Conservation (phyloP, 2,888 invertebrate genomes). For the Lochmaea capreae region DNA sequence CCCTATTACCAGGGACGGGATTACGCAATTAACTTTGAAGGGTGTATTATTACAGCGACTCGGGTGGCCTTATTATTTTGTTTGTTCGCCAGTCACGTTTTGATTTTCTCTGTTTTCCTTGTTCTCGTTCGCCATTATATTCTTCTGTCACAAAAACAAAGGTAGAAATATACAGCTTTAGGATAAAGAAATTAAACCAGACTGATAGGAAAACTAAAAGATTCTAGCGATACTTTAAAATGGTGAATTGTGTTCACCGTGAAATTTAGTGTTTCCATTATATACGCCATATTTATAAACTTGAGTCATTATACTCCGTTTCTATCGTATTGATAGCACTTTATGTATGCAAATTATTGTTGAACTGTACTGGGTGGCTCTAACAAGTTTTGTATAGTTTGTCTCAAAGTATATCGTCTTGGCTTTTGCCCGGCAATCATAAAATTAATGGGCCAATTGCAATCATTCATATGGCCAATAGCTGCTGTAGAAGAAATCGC, state of each 20-base stretch:
- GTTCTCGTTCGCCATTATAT: constrained; percentile 22
- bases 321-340: no score
- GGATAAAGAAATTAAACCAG: background rate
- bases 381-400: no score
- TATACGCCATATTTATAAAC: no score
- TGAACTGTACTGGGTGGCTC: no score
- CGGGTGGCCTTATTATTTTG: constrained; percentile 34
- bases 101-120: constrained; percentile 19
- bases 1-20: constrained; percentile 27
- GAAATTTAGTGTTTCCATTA: no score
- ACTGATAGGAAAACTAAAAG: constrained; percentile 1
- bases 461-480: no score
- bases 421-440: no score
- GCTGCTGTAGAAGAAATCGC: no score
- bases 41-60: constrained; percentile 33
- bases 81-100: constrained; percentile 27
- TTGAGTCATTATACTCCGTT: no score
- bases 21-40: constrained; percentile 37
- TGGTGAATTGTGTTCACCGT: background rate
- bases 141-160: background rate
- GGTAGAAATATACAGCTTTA: background rate
- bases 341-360: no score
- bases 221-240: background rate
- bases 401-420: no score
- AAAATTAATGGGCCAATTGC: no score